Percentiles rank a stretch among this genome's conserved stretches.
Conservation (phyloP, 2,888 invertebrate genomes). For the Dichetophora obliterata region DNA sequence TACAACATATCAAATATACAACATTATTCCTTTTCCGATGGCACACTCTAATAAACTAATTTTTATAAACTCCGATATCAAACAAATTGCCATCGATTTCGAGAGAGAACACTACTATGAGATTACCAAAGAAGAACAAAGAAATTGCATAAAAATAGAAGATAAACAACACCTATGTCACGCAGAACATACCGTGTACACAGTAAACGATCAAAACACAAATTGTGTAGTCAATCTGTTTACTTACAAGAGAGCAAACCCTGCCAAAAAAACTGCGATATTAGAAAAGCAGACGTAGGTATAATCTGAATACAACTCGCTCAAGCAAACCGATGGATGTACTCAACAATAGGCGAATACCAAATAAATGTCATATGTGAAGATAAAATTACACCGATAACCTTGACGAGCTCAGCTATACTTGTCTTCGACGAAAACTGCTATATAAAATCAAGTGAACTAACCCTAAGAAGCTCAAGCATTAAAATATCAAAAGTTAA, state of each 20-base stretch:
- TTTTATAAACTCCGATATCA: too few species aligned
- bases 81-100: too few species aligned
- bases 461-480: not conserved
- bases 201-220: not conserved
- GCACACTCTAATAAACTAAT: not conserved
- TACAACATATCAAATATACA: not conserved
- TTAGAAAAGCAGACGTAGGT: not conserved
- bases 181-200: not conserved
- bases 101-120: not conserved
- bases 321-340: not conserved
- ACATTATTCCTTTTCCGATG: not conserved
- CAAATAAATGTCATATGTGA: not conserved
- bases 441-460: too few species aligned
- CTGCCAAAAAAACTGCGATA: not conserved
- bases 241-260: not conserved
- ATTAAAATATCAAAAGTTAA: too few species aligned
- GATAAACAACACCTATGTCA: not conserved
- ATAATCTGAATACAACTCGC: not conserved
- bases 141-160: not conserved
- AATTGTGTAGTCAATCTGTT: not conserved
- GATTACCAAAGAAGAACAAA: not conserved
- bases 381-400: not conserved
- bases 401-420: not conserved
- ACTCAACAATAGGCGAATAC: not conserved
- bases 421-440: not conserved